Evolutionary conservation across 2,113 vertebrate genomes (phyloP), one percentile per base, ranked within the genome.

Genomic region (Prinia subflava): DNA sequence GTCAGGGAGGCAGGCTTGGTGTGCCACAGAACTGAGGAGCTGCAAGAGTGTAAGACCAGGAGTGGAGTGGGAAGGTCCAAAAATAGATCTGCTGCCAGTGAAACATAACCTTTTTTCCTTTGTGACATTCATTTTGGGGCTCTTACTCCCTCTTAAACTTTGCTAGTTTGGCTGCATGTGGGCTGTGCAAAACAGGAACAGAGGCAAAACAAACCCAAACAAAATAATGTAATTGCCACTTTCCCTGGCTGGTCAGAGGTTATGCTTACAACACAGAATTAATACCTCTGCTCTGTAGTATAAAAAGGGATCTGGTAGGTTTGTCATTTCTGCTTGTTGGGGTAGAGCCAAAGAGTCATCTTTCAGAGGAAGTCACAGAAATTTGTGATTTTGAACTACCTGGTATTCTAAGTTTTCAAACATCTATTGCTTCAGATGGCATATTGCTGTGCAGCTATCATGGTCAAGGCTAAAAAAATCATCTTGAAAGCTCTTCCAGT

Each of bases 401-500:
- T 78, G 76, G 9, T 90, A 81, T 71, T 70, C 18, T 59, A 79
- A 83, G 37, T 83, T 96, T 82, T 75, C 90, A 93, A 87, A 60
- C 73, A 76, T 24, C 64, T 52, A 11, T 47, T 88, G 21, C 42
- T 89, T 96, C 87, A 91, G 65, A 81, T 94, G 83, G 65, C 55
- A 24, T 30, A 89, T 94, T 95, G 63, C 62, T 92, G 52, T 80
- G 81, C 50, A 94, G 94, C 55, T 96, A 94, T 93, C 76, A 52
- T 89, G 93, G 91, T 93, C 87, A 89, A 73, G 55, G 56, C 46
- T 96, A 41, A 92, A 97, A 94, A 79, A 94, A 78, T 25, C 1
- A 52, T 59, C 55, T 84, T 94, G 93, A 95, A 94, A 95, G 31
- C 89, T 94, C 27, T 91, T 96, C 84, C 82, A 93, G 87, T 82